A percentile compares a stretch with the other conserved stretches of the same genome.
Conservation (phyloP, 2,113 vertebrate genomes). For the Lampris incognitus region DNA sequence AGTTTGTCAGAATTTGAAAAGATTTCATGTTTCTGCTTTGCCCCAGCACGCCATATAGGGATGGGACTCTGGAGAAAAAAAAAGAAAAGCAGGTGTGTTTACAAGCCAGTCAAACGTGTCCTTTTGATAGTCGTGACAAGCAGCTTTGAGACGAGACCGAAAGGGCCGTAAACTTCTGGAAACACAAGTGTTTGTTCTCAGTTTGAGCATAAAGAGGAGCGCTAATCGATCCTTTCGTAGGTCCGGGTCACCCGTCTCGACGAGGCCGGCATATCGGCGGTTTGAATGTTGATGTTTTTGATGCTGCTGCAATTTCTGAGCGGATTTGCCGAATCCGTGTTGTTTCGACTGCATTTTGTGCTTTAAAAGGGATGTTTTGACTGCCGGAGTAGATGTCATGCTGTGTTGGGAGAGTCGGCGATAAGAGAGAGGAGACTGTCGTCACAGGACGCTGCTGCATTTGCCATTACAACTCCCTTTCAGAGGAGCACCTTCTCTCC, state of each 20-base stretch:
- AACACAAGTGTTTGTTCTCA: slow-evolving; percentile 9
- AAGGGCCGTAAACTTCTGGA: slow-evolving; percentile 42
- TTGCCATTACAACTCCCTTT: slow-evolving; percentile 66
- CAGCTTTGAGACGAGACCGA: slow-evolving; percentile 35
- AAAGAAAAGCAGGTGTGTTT: slow-evolving; percentile 48
- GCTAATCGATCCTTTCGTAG: slow-evolving; percentile 34
- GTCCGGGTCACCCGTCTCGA: slow-evolving; percentile 17
- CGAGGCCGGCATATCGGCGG: neutral
- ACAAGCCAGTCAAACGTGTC: slow-evolving; percentile 64
- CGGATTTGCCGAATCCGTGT: neutral
- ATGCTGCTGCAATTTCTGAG: neutral
- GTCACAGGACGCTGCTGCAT: slow-evolving; percentile 59
- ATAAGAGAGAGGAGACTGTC: slow-evolving; percentile 45
- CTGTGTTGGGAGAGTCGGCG: slow-evolving; percentile 24
- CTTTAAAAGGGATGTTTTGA: slow-evolving; percentile 20
- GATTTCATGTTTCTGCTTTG: slow-evolving; percentile 64
- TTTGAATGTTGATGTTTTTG: neutral
- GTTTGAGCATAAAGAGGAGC: slow-evolving; percentile 41
- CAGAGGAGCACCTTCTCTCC: slow-evolving; percentile 63
- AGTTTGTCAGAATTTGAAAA: slow-evolving; percentile 69
- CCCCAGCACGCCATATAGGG: slow-evolving; percentile 32
- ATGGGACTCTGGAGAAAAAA: slow-evolving; percentile 54
- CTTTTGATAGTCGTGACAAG: slow-evolving; percentile 61
- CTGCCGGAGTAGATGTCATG: slow-evolving; percentile 3
- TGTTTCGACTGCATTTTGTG: neutral